Evolutionary conservation across 2,888 invertebrate genomes (phyloP).

Genomic region (Beris morrisii): DNA sequence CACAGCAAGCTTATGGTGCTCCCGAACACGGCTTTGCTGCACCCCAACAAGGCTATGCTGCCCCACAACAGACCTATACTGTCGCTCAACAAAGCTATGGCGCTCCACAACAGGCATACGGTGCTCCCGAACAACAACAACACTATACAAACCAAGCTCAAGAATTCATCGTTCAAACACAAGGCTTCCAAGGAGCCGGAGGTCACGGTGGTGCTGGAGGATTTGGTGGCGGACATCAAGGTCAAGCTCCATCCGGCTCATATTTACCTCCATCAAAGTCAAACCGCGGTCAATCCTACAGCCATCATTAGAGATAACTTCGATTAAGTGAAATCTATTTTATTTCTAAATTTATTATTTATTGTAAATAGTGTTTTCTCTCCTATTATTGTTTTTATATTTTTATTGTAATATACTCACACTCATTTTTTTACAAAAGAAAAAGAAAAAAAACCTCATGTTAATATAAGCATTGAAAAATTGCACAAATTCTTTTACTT

Average conservation of each 20-base stretch:
- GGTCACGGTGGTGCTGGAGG: neutral
- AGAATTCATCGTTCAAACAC: no score
- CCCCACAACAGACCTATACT: neutral
- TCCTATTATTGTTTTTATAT: conserved; percentile 17
- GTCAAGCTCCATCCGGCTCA: conserved; percentile 2
- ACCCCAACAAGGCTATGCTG: conserved; percentile 12
- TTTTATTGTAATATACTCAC: conserved; percentile 7
- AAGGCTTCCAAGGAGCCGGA: neutral
- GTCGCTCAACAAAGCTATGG: no score
- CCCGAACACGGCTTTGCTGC: conserved; percentile 17
- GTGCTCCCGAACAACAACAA: no score
- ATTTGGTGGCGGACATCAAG: conserved; percentile 1
- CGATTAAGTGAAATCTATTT: conserved; percentile 19
- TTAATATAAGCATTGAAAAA: no score
- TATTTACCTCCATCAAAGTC: conserved; percentile 18
- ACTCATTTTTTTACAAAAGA: no score
- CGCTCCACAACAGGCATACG: no score
- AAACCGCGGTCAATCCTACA: neutral
- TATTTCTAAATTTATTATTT: conserved; percentile 21
- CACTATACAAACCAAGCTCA: no score
- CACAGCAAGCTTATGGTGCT: neutral
- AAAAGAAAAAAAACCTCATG: no score
- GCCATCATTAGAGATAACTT: conserved; percentile 29
- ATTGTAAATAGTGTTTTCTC: conserved; percentile 28
- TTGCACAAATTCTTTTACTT: no score